Evolutionary conservation across 1,140 invertebrate genomes (phyloP), one percentile per base, ranked within the genome.

Genomic region (Rhynchophorus ferrugineus): DNA sequence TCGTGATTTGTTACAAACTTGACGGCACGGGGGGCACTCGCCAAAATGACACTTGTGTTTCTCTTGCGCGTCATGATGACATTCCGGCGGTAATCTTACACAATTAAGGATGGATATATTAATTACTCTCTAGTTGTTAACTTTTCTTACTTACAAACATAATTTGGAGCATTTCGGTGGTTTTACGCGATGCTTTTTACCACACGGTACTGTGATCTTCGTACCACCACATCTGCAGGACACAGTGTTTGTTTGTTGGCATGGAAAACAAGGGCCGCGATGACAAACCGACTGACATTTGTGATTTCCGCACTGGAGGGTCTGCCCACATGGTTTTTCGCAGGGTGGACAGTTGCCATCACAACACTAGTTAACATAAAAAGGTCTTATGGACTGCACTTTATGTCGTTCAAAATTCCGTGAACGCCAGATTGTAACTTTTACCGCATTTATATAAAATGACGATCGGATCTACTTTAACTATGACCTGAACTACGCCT

Each of bases 191-290:
- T 82, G 83, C 56, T 87, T 83, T 35, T 81, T 77, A 0, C 92
- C 91, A 74, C 93, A 96, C 0, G 91, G 89, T 2, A 95, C 87
- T 11, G 75, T 82, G 16, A 90, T 78, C 44, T 78, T 80, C 19
- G 87, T 92, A 29, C 74, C 73, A 22, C 89, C 87, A 72, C 94
- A 97, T 34, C 79, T 76, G 63, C 94, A 97, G 14, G 79, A 81
- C 0, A 95, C 77, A 61, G 82, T 78, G 2, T 85, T 83, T 17
- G 82, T 87, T 47, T 83, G 67, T 2, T 81, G 79, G 61, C 93
- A 97, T 0, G 93, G 93, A 71, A 93, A 96, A 61, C 94, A 97
- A 0, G 83, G 85, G 0, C 92, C 92, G 58, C 76, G 80, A 65
- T 95, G 92, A 68, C 91, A 95, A 0, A 86, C 75, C 21, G 83